Evolutionary conservation across 2,888 invertebrate genomes (phyloP).

Genomic region (Philereme vetulata): DNA sequence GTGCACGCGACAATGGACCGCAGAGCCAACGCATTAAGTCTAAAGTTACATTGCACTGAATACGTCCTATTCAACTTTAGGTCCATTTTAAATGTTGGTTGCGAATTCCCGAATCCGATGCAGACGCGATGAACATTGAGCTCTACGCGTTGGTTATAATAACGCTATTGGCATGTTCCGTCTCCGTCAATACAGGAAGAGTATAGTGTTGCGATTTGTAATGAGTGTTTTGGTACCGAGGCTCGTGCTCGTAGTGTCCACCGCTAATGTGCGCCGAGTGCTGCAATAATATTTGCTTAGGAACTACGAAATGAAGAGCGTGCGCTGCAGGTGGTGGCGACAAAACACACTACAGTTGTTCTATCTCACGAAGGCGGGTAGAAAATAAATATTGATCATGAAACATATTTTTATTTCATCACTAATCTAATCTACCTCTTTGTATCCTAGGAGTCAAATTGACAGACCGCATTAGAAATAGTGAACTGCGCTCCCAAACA

Average conservation of each 20-base stretch:
- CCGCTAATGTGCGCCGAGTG: conserved; percentile 45
- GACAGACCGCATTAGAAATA: no score
- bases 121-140: conserved; percentile 2
- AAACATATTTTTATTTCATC: no score
- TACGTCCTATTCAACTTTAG: neutral
- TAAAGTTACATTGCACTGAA: neutral
- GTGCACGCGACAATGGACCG: conserved; percentile 3
- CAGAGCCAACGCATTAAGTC: neutral
- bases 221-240: conserved; percentile 30
- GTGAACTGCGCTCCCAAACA: no score
- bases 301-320: no score
- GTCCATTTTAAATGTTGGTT: conserved; percentile 19
- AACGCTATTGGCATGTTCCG: neutral
- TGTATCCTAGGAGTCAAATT: no score
- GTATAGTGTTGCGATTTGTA: conserved; percentile 16
- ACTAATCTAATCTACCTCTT: no score
- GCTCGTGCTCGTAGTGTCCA: conserved; percentile 18
- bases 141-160: conserved; percentile 1
- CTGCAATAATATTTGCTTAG: conserved; percentile 47
- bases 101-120: conserved; percentile 5
- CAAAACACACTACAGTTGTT: no score
- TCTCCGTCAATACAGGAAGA: neutral
- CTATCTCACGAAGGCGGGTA: no score
- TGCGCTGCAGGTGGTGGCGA: no score
- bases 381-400: no score